Conservation (phyloP, 2,113 vertebrate species). For the Actenoides lindsayi region DNA sequence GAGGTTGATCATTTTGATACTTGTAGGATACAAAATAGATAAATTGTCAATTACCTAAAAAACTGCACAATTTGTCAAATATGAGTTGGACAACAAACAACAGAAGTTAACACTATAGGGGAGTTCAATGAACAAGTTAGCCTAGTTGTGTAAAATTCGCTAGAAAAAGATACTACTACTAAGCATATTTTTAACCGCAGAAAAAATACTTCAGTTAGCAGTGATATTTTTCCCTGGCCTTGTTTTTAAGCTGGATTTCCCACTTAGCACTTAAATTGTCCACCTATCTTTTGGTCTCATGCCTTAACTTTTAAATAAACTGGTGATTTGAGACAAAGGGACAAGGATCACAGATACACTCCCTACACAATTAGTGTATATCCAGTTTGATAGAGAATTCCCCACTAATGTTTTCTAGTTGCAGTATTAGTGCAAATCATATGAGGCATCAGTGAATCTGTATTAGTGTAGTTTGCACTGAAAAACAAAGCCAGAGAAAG, state of each 20-base stretch:
- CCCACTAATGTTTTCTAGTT: not conserved
- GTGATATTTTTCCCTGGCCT: not conserved
- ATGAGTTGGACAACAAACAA: not conserved
- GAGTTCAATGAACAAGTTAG: not conserved
- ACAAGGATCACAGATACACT: not conserved
- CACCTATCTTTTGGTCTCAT: not conserved
- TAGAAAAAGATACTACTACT: not conserved
- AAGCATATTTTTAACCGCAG: not conserved
- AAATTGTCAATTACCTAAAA: conserved; percentile 31
- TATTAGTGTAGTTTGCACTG: not conserved
- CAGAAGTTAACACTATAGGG: not conserved
- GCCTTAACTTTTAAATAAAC: not conserved
- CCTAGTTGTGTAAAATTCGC: not conserved
- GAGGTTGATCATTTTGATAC: not conserved
- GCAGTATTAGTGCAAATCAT: not conserved
- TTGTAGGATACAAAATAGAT: conserved; percentile 3
- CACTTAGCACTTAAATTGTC: not conserved
- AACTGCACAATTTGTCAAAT: not conserved
- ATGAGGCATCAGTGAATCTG: not conserved
- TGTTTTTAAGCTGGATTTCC: not conserved
- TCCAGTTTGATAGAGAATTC: not conserved
- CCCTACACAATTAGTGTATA: not conserved
- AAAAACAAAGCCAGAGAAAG: not conserved
- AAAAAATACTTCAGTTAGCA: not conserved
- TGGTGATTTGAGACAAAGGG: not conserved